Percentiles rank a stretch among this genome's conserved stretches.
These are phyloP conservation scores for Chymomyza procnemis DNA, from an alignment of 2,888 invertebrate species.

Conservation along the genomic window DNA sequence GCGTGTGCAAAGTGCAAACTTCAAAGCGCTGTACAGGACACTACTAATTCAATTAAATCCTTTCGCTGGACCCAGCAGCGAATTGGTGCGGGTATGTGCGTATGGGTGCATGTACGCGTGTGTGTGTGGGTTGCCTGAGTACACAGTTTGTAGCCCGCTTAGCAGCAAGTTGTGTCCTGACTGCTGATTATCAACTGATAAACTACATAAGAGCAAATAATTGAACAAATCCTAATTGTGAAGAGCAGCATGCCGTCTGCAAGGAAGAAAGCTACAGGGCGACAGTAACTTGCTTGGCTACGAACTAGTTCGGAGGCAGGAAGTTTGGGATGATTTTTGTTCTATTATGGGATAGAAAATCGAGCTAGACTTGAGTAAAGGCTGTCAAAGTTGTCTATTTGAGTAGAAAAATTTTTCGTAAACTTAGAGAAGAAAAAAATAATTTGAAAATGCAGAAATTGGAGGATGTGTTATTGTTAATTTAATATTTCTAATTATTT, in stretches of 20 bases:
- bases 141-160: conserved; percentile 6
- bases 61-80: conserved; percentile 18
- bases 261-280: background rate
- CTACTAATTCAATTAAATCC: conserved; percentile 69
- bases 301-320: too few relatives aligned
- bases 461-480: too few relatives aligned
- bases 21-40: conserved; percentile 61
- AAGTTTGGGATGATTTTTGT: too few relatives aligned
- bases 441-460: too few relatives aligned
- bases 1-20: conserved; percentile 59
- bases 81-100: background rate
- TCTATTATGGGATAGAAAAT: too few relatives aligned
- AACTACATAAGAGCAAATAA: conserved; percentile 46
- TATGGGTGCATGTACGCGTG: background rate
- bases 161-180: background rate
- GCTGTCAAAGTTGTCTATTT: too few relatives aligned
- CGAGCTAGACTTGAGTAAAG: too few relatives aligned
- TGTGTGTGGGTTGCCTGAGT: conserved; percentile 4
- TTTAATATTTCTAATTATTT: too few relatives aligned
- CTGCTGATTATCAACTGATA: conserved; percentile 19
- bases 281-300: too few relatives aligned
- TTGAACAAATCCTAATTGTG: conserved; percentile 38
- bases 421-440: too few relatives aligned
- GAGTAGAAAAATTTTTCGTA: too few relatives aligned
- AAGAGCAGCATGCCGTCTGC: conserved; percentile 22